Conservation (phyloP, 2,113 vertebrate species). For the Ciconia boyciana region DNA sequence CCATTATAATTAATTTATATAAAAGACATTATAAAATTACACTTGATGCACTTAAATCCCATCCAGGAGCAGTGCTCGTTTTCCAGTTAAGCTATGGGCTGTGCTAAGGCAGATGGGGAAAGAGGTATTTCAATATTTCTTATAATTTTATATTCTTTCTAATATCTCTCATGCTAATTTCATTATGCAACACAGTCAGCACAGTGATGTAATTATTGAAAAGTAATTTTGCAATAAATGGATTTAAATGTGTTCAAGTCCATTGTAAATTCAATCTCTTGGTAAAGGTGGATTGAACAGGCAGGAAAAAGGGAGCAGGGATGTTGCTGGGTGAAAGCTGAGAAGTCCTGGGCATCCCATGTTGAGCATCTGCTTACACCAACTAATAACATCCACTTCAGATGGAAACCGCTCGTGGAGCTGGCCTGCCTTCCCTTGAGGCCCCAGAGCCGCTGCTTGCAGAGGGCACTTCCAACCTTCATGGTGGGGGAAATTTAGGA, state of each 20-base stretch:
- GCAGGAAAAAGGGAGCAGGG: constrained; percentile 34
- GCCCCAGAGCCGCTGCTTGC: not conserved
- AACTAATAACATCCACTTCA: constrained; percentile 45
- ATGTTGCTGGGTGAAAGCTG: constrained; percentile 40
- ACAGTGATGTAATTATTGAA: constrained; percentile 82
- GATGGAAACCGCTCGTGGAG: not conserved
- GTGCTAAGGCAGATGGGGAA: constrained; percentile 62
- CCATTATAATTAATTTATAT: constrained; percentile 81
- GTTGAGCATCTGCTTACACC: constrained; percentile 40
- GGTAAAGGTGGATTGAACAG: constrained; percentile 64
- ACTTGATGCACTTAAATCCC: constrained; percentile 62
- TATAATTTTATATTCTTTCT: constrained; percentile 81
- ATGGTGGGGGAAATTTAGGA: not conserved
- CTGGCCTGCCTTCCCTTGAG: not conserved
- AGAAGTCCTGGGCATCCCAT: constrained; percentile 45
- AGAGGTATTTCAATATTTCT: constrained; percentile 80
- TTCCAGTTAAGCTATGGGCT: constrained; percentile 70
- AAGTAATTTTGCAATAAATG: constrained; percentile 87
- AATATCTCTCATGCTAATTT: constrained; percentile 81
- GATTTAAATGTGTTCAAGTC: constrained; percentile 81
- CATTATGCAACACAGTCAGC: constrained; percentile 80
- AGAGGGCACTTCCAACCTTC: not conserved
- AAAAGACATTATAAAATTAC: constrained; percentile 77
- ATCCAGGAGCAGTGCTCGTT: constrained; percentile 51
- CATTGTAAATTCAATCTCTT: constrained; percentile 77